Conservation (phyloP, 2,888 invertebrate species). For the Tipula lateralis region DNA sequence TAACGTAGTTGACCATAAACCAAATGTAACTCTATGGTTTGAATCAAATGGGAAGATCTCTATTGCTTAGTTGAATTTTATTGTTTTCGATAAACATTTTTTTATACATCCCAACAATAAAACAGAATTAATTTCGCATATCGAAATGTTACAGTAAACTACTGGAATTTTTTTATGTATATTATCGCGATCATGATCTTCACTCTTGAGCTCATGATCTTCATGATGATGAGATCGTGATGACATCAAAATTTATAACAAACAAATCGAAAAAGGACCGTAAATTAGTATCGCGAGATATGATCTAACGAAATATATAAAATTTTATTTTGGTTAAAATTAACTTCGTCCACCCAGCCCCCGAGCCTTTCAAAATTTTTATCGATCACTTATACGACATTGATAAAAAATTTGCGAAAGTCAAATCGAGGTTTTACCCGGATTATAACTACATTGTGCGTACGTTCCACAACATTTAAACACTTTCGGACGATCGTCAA, state of each 20-base stretch:
- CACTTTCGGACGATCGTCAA: neutral
- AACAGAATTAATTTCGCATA: constrained; percentile 11
- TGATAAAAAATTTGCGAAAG: too few relatives aligned
- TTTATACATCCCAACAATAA: neutral
- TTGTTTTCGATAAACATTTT: neutral
- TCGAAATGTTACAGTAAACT: neutral
- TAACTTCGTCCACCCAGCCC: too few relatives aligned
- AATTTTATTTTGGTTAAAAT: neutral
- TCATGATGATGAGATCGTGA: neutral
- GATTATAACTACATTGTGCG: neutral
- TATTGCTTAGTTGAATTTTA: neutral
- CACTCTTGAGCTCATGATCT: neutral
- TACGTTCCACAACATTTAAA: neutral
- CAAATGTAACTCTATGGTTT: too few relatives aligned
- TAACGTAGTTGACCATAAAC: too few relatives aligned
- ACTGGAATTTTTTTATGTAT: neutral
- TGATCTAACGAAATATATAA: neutral
- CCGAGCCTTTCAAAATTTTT: too few relatives aligned
- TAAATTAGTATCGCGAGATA: neutral
- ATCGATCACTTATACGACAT: too few relatives aligned
- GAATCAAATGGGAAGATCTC: too few relatives aligned
- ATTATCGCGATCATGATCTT: neutral
- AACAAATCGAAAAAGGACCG: neutral
- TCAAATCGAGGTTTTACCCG: too few relatives aligned
- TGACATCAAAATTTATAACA: neutral